Base-by-base conservation (phyloP, 2,888 invertebrate genomes). In the Drosophila neutralis region DNA sequence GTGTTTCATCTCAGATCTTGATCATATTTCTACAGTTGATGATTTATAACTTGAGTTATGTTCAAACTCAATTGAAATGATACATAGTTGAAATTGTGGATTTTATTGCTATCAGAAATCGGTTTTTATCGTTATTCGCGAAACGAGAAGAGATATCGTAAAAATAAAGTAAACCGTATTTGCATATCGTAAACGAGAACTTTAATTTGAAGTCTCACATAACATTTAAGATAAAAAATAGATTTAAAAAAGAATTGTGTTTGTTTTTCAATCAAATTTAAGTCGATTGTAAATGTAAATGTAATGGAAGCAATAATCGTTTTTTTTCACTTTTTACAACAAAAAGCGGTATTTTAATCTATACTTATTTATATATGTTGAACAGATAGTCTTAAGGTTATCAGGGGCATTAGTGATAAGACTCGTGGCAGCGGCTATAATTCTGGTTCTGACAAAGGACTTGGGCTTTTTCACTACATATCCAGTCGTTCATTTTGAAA, bases 401-500 rank as follows among this genome's bases (percentile, higher is more conserved):
- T 40, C 38, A 38, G 13, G 1, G 2, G 29, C 1, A 3, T 4
- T 24, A 57, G 0, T 13, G 13, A 2, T 27, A 29, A 35, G 13
- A 2, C 3, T 35, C 38, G 21, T 0, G 5, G 31, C 67, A 69
- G 2, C 33, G 21, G 2, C 27, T 4, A 3, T 13, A 11, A 49
- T 56, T 31, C 24, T 49, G 24, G 33, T 15, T 36, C 29, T 70
- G 51, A 15, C 73, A 42, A 11, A 70, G 1, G 13, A 36, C 51
- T 4, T 33, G 2, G 7, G 52, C 45, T 10, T 42, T 48, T 0
- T 45, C 11, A 2, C 0, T 0, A 27, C 69, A 75, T 0, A 7
- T 0, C 76, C 54, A 52, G 49, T 70, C 56, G 56, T 80, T 76
- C 76, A 66, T 70, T 24, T 38, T 21, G 29, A 66, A 76, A 4